Conservation (phyloP, 1,140 invertebrate species). For the Sitobion miscanthi region DNA sequence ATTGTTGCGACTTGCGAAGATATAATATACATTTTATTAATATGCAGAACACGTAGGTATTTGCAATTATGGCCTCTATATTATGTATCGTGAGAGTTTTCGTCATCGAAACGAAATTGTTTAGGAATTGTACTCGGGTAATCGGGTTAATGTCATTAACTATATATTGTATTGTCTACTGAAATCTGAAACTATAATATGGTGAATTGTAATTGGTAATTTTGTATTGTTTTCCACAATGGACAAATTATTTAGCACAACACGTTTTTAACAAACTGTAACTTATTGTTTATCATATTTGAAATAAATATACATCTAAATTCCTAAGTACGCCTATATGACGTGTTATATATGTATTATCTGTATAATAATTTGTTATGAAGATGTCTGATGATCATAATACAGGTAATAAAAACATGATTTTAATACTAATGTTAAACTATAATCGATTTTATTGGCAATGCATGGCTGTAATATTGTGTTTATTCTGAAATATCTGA, state of each 20-base stretch:
- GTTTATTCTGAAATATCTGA: neutral
- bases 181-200: neutral
- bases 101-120: neutral
- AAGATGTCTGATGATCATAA: neutral
- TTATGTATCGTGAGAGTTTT: neutral
- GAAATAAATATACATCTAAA: neutral
- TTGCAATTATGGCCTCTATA: neutral
- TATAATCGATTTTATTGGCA: neutral
- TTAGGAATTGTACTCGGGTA: neutral
- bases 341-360: neutral
- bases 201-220: neutral
- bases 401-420: neutral
- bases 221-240: neutral
- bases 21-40: neutral
- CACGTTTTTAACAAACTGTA: neutral
- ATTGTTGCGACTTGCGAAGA: neutral
- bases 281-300: neutral
- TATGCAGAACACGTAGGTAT: neutral
- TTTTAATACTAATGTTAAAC: neutral
- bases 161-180: neutral
- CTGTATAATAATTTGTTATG: neutral
- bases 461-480: neutral
- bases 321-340: neutral
- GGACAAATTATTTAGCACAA: neutral
- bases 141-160: neutral